Base-by-base conservation (phyloP, 2,797 vertebrate genomes). In the Amphiprion clarkii region DNA sequence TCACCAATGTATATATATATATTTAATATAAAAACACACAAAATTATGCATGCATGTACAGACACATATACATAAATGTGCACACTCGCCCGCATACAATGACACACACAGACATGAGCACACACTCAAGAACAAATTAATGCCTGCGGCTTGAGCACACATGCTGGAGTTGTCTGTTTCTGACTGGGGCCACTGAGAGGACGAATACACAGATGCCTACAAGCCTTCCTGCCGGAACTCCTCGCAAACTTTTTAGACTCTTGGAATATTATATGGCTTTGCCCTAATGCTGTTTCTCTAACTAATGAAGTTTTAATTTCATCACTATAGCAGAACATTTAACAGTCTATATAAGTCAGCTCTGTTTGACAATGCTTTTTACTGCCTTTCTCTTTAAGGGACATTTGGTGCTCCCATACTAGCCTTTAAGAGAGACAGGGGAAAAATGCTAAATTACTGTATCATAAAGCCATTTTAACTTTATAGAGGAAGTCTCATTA, bases 391-490 rank as follows among this genome's bases (percentile, higher is more conserved):
- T 88, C 76, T 90, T 89, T 83, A 76, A 86, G 85, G 81, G 76
- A 87, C 79, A 79, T 87, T 90, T 63, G 74, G 77, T 57, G 70
- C 75, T 86, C 79, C 81, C 66, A 57, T 60, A 69, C 75, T 75
- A 82, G 76, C 81, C 76, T 87, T 90, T 84, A 91, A 90, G 80
- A 82, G 83, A 86, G 76, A 85, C 55, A n/a, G 25, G 33, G 71
- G 71, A 65, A 81, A 84, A 84, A 87, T 85, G 81, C 71, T 75
- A 90, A 92, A 93, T 90, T 76, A 82, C 85, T 75, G 68, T 84
- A 90, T 90, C 87, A 84, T 89, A 86, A 93, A 91, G 82, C 73
- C 83, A 74, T 89, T 93, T 89, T 87, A 87, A 88, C 84, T 89
- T 93, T 90, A 92, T 88, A 68, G 78, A 74, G 77, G 65, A 89